phyloP scores from a whole-genome alignment of 2,113 vertebrate genomes.

The Notarius lentiginosus region DNA sequence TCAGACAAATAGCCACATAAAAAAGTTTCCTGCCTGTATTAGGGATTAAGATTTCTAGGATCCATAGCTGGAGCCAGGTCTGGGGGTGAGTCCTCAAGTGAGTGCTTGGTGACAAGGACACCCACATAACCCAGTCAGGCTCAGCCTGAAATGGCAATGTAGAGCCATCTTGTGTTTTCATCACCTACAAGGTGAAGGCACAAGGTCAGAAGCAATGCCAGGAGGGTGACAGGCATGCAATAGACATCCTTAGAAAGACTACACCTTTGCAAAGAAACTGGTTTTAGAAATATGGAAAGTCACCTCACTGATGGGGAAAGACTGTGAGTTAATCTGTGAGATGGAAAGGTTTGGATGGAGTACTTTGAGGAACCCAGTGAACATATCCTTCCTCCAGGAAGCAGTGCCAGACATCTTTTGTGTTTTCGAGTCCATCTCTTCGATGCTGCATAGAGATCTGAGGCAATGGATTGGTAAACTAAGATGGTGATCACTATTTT shows the following conservation, averaged over 20 bases:
- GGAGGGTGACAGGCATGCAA: background rate
- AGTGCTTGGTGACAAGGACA: background rate
- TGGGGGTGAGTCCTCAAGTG: background rate
- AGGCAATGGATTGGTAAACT: no score
- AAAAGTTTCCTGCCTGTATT: background rate
- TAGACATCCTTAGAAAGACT: background rate
- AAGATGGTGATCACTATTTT: no score
- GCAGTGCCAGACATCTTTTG: background rate
- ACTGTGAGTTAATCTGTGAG: background rate
- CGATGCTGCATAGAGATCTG: background rate
- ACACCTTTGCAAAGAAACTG: background rate
- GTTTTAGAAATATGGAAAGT: background rate
- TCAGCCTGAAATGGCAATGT: background rate
- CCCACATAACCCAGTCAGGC: background rate
- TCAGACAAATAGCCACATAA: background rate
- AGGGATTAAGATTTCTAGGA: background rate
- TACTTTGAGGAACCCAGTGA: background rate
- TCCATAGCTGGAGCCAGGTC: background rate
- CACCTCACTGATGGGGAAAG: background rate
- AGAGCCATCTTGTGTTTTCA: background rate
- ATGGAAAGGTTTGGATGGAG: background rate
- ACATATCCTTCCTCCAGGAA: background rate
- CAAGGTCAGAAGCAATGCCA: background rate
- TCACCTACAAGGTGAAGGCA: background rate
- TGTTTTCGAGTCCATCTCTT: background rate